These are phyloP conservation scores for Tarsius wallacei DNA, from an alignment of 2,797 vertebrate species.

Conservation along the genomic window DNA sequence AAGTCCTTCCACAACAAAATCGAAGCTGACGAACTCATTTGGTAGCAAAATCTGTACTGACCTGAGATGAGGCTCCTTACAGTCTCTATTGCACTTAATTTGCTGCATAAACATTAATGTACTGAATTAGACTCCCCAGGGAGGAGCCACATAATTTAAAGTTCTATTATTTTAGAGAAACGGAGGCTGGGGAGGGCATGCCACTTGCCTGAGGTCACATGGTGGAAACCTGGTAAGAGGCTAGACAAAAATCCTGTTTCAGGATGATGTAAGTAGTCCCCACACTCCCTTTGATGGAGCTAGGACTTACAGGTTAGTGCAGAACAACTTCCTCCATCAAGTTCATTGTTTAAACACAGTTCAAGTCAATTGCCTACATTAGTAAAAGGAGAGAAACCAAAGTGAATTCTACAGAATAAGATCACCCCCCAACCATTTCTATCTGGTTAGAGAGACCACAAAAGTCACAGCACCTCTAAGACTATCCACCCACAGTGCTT, in stretches of 20 bases:
- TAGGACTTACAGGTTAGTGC: background rate
- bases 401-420: conserved; percentile 1
- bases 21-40: background rate
- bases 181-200: background rate
- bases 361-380: conserved; percentile 4
- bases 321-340: background rate
- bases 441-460: background rate
- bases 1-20: background rate
- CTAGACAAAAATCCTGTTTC: background rate
- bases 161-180: background rate
- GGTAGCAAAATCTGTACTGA: background rate
- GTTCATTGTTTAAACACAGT: background rate
- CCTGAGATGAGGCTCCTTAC: background rate
- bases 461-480: background rate
- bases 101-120: background rate
- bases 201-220: background rate
- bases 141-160: background rate
- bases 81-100: background rate
- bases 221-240: background rate
- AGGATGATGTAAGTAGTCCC: background rate
- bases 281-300: accelerated
- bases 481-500: background rate
- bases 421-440: background rate
- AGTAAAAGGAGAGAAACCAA: conserved; percentile 18
- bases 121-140: background rate